Percentiles rank a stretch among this genome's conserved stretches.
Conservation (phyloP, 2,113 vertebrate species). For the Lonchura striata region DNA sequence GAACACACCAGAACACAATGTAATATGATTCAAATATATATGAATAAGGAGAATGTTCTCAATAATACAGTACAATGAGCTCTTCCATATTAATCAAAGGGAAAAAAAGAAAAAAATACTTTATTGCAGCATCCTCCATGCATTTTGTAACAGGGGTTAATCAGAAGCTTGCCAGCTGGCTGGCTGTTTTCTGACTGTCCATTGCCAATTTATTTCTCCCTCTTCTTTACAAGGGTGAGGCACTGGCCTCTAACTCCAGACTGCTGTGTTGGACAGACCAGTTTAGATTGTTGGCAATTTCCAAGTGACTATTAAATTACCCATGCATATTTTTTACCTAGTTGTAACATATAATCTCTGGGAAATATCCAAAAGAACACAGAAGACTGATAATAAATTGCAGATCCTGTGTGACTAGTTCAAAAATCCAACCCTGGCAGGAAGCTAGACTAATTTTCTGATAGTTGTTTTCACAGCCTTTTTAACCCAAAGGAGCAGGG, state of each 20-base stretch:
- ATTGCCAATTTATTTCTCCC: not conserved
- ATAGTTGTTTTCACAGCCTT: not conserved
- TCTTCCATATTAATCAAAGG: not conserved
- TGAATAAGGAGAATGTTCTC: not conserved
- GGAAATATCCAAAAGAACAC: not conserved
- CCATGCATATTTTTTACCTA: not conserved
- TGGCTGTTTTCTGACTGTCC: not conserved
- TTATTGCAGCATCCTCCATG: not conserved
- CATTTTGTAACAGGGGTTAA: not conserved
- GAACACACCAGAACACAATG: not conserved
- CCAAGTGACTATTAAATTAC: conserved; percentile 17
- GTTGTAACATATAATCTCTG: not conserved
- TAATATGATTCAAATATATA: not conserved
- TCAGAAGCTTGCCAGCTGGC: not conserved
- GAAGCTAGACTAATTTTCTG: not conserved
- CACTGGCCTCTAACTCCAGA: not conserved
- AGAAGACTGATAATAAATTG: conserved; percentile 3
- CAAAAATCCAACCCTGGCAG: not conserved
- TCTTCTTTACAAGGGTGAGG: not conserved
- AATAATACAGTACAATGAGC: not conserved
- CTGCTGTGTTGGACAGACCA: conserved; percentile 7
- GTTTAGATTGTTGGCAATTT: not conserved
- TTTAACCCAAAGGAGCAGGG: not conserved
- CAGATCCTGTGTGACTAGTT: not conserved
- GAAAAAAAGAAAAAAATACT: fast-evolving